Conservation (phyloP, 2,888 invertebrate genomes). For the Allophyes oxyacanthae region DNA sequence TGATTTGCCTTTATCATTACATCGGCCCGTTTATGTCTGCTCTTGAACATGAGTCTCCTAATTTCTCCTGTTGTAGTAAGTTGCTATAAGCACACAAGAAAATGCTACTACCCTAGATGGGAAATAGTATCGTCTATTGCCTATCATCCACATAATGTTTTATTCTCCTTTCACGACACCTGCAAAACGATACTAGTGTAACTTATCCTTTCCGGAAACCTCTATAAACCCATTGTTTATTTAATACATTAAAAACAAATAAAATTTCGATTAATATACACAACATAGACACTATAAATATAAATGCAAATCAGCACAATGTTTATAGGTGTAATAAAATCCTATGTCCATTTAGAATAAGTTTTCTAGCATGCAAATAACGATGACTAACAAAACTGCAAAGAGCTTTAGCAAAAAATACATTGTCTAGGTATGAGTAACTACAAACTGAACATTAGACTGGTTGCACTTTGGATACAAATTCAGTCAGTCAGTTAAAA, state of each 20-base stretch:
- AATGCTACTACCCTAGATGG: no score
- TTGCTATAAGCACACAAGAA: no score
- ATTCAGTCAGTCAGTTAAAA: no score
- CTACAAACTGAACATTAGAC: constrained; percentile 12
- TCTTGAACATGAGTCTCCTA: no score
- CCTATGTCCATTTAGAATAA: constrained; percentile 23
- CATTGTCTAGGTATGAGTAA: constrained; percentile 9
- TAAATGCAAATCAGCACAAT: constrained; percentile 27
- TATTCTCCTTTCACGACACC: no score
- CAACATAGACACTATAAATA: constrained; percentile 12
- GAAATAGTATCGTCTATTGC: no score
- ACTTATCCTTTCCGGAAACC: no score
- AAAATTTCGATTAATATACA: constrained; percentile 22
- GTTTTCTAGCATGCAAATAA: constrained; percentile 29
- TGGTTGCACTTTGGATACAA: neutral
- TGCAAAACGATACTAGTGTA: no score
- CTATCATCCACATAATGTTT: no score
- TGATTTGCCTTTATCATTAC: no score
- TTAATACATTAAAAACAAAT: constrained; percentile 12
- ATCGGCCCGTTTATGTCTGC: no score
- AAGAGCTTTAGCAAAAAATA: constrained; percentile 21
- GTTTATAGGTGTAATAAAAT: constrained; percentile 37
- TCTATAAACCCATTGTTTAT: neutral
- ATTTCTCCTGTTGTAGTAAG: no score
- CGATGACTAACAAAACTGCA: constrained; percentile 30